Conservation (phyloP, 2,888 invertebrate species). For the Anaspis maculata region DNA sequence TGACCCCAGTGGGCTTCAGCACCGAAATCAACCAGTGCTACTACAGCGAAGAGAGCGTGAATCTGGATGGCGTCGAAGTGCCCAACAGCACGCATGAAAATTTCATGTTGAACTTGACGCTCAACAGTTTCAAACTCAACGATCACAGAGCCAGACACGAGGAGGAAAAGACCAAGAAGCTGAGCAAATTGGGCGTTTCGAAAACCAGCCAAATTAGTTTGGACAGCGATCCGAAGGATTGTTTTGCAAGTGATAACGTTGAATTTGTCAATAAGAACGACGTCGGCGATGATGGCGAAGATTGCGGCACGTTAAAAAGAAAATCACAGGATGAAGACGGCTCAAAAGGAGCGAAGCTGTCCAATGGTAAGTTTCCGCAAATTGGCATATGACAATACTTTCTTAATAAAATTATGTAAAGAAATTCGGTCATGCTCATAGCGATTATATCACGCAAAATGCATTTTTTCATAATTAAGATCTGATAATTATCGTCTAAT, state of each 20-base stretch:
- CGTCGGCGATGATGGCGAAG: constrained; percentile 11
- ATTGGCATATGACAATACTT: too few relatives aligned
- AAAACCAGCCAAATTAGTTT: constrained; percentile 41
- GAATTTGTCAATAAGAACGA: constrained; percentile 26
- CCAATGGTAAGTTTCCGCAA: too few relatives aligned
- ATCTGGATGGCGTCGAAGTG: constrained; percentile 30
- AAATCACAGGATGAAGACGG: constrained; percentile 14
- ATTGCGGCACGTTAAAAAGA: constrained; percentile 16
- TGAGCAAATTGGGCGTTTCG: constrained; percentile 40
- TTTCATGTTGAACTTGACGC: constrained; percentile 31
- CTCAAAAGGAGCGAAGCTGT: constrained; percentile 14
- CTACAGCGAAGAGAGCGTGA: constrained; percentile 52
- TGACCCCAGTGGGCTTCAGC: constrained; percentile 49
- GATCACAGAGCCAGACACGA: constrained; percentile 34
- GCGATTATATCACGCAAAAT: too few relatives aligned
- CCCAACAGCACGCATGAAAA: constrained; percentile 20
- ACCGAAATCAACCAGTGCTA: constrained; percentile 57
- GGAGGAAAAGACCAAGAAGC: constrained; percentile 30
- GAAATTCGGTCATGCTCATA: too few relatives aligned
- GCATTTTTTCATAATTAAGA: too few relatives aligned
- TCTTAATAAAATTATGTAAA: background rate
- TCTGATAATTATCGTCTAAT: too few relatives aligned
- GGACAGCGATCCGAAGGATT: constrained; percentile 32
- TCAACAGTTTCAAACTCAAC: constrained; percentile 40
- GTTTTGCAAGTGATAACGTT: constrained; percentile 30